A percentile compares a stretch with the other conserved stretches of the same genome.
These are phyloP conservation scores for Cinclus cinclus DNA, from an alignment of 2,113 vertebrate genomes.

Conservation along the genomic window DNA sequence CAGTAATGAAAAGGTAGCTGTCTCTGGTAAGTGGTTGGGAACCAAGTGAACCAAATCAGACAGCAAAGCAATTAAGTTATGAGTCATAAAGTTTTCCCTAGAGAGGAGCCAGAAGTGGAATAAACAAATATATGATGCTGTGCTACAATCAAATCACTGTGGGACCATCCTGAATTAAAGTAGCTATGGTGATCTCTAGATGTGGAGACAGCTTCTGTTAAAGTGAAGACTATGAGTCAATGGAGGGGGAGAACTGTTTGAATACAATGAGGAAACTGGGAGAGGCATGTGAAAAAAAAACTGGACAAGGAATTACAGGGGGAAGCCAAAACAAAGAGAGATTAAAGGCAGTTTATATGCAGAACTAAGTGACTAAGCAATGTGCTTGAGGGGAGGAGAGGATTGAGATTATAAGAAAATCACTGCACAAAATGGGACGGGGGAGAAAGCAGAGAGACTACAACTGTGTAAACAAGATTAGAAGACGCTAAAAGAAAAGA, in stretches of 20 bases:
- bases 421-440: background rate
- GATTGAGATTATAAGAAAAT: background rate
- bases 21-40: background rate
- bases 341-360: background rate
- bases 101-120: background rate
- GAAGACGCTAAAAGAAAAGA: background rate
- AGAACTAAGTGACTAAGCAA: background rate
- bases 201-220: background rate
- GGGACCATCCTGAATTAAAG: background rate
- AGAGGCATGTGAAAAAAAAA: background rate
- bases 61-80: background rate
- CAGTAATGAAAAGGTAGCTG: constrained; percentile 3
- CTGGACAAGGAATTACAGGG: background rate
- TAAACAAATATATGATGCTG: background rate
- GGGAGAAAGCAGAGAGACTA: background rate
- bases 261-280: background rate
- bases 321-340: background rate
- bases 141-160: background rate
- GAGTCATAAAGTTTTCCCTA: background rate
- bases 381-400: background rate
- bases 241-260: background rate
- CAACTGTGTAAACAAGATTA: background rate
- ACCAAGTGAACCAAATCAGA: background rate
- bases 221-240: background rate
- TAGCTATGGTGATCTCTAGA: background rate